Conservation (phyloP, 2,113 vertebrate species). For the Phainopepla nitens region DNA sequence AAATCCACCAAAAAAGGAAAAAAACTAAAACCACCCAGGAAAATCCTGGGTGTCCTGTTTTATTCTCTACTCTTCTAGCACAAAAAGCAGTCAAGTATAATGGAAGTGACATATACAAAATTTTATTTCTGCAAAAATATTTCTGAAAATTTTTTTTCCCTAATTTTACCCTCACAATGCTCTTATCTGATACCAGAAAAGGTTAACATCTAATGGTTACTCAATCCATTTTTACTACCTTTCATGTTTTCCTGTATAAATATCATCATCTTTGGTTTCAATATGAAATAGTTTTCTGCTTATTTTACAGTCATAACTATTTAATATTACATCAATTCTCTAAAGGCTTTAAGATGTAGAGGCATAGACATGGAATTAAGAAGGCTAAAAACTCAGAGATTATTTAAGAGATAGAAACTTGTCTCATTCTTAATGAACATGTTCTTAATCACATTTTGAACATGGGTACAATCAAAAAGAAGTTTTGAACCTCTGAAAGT, state of each 20-base stretch:
- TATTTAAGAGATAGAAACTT: not conserved
- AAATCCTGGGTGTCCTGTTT: not conserved
- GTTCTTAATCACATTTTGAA: not conserved
- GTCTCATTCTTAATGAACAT: not conserved
- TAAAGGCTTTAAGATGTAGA: not conserved
- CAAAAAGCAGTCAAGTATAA: not conserved
- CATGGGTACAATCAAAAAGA: not conserved
- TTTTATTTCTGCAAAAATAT: not conserved
- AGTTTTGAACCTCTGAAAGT: not conserved
- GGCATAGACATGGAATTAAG: not conserved
- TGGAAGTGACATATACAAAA: not conserved
- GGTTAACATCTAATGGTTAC: not conserved
- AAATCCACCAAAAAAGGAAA: not conserved
- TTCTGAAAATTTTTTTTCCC: not conserved
- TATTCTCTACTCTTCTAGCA: not conserved
- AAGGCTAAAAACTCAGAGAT: not conserved
- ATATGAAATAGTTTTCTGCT: not conserved
- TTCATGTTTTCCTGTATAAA: not conserved
- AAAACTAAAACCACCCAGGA: not conserved
- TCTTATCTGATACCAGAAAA: not conserved
- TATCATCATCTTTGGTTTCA: not conserved
- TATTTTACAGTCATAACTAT: not conserved
- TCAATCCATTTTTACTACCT: not conserved
- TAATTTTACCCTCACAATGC: rapidly evolving
- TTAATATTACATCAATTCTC: not conserved